Evolutionary conservation across 2,888 invertebrate genomes (phyloP).

Genomic region (Hypsopygia costalis): DNA sequence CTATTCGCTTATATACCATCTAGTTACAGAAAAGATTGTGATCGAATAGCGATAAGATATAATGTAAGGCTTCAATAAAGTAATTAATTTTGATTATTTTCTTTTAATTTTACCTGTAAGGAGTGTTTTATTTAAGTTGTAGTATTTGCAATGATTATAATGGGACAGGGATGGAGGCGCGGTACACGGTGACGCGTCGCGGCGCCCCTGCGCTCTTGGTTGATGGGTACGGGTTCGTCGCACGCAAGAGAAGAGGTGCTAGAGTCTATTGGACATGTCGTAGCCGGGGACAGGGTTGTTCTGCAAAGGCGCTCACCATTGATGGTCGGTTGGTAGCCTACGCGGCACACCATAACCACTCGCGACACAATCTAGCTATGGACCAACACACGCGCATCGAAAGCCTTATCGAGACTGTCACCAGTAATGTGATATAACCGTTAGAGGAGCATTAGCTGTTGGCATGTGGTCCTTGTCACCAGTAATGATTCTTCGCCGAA

Average conservation of each 20-base stretch:
- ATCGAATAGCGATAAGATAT: slow-evolving; percentile 30
- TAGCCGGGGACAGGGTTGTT: slow-evolving; percentile 50
- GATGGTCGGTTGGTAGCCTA: slow-evolving; percentile 50
- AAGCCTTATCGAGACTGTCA: slow-evolving; percentile 64
- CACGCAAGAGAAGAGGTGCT: slow-evolving; percentile 62
- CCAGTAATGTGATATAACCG: too few relatives aligned
- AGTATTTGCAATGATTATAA: slow-evolving; percentile 16
- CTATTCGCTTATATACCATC: not conserved
- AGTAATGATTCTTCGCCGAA: slow-evolving; percentile 6
- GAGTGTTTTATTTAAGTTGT: slow-evolving; percentile 11
- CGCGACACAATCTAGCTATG: slow-evolving; percentile 34
- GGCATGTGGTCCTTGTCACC: too few relatives aligned
- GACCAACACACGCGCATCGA: slow-evolving; percentile 56
- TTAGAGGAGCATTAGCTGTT: too few relatives aligned
- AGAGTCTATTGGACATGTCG: slow-evolving; percentile 72
- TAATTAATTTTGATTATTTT: slow-evolving; percentile 17
- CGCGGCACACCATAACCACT: slow-evolving; percentile 47
- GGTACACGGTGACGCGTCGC: slow-evolving; percentile 65
- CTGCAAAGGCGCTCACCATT: slow-evolving; percentile 58
- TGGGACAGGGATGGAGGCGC: slow-evolving; percentile 42
- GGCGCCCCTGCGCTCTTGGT: slow-evolving; percentile 66
- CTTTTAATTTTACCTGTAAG: slow-evolving; percentile 3
- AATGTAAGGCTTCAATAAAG: slow-evolving; percentile 34
- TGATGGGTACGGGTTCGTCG: slow-evolving; percentile 58
- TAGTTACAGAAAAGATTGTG: slow-evolving; percentile 30